Conservation (phyloP, 2,797 vertebrate genomes). For the Hybognathus amarus region DNA sequence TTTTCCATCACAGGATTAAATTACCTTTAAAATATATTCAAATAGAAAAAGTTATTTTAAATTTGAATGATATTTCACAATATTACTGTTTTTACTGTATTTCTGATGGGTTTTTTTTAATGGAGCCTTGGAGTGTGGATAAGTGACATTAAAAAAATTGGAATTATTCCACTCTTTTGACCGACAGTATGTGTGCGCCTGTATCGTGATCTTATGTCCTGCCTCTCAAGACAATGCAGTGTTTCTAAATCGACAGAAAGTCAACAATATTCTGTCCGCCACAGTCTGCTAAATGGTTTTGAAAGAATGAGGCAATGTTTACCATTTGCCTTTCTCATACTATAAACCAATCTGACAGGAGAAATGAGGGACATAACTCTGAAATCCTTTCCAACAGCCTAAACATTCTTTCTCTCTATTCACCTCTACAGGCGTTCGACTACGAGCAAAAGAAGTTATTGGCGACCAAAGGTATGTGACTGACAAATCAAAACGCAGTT, state of each 20-base stretch:
- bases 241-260: slow-evolving; percentile 15
- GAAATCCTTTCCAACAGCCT: slow-evolving; percentile 31
- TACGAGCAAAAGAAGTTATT: slow-evolving; percentile 91
- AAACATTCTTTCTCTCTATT: slow-evolving; percentile 46
- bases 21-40: too few relatives aligned
- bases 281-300: slow-evolving; percentile 39
- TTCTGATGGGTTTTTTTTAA: not conserved
- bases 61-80: not conserved
- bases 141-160: not conserved
- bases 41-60: too few relatives aligned
- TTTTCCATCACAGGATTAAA: too few relatives aligned
- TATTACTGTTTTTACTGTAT: not conserved
- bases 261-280: not conserved
- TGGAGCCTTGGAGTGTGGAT: not conserved
- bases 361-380: slow-evolving; percentile 42
- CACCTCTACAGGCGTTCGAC: slow-evolving; percentile 83
- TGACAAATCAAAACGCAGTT: slow-evolving; percentile 33
- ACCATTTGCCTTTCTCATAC: slow-evolving; percentile 22
- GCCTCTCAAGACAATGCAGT: not conserved
- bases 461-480: slow-evolving; percentile 87
- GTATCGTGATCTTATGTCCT: not conserved
- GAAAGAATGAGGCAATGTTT: slow-evolving; percentile 53
- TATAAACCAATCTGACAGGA: slow-evolving; percentile 43
- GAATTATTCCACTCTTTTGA: not conserved
- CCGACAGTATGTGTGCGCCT: not conserved